Conservation (phyloP, 2,888 invertebrate genomes). For the Anaspis maculata region DNA sequence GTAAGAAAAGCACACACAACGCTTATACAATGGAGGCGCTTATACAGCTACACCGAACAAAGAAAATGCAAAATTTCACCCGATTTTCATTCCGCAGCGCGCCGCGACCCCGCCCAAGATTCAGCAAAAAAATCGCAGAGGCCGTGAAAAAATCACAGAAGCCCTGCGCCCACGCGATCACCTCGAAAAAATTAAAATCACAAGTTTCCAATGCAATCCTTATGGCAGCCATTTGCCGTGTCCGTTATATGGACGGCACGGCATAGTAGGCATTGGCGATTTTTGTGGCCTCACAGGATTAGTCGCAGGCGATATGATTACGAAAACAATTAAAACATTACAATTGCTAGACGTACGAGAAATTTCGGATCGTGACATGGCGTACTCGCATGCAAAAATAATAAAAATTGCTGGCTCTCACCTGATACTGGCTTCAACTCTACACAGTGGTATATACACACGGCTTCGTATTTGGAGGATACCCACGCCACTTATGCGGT, state of each 20-base stretch:
- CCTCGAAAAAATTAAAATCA: constrained; percentile 24
- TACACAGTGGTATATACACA: constrained; percentile 49
- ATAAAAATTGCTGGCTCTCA: constrained; percentile 52
- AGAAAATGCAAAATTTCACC: no score
- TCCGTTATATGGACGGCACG: constrained; percentile 43
- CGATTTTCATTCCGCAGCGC: no score
- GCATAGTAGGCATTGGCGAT: constrained; percentile 35
- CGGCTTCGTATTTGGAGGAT: constrained; percentile 53
- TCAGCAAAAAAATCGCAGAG: constrained; percentile 26
- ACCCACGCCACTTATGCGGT: constrained; percentile 58
- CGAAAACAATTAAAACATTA: no score
- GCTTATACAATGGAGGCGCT: no score
- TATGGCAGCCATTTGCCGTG: constrained; percentile 50
- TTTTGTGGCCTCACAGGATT: no score
- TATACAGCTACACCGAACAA: no score
- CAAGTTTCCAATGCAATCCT: constrained; percentile 43
- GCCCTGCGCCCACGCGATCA: constrained; percentile 7
- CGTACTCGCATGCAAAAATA: constrained; percentile 47
- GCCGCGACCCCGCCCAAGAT: no score
- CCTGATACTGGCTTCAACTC: constrained; percentile 50
- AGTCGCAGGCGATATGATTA: no score
- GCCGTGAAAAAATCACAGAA: constrained; percentile 27
- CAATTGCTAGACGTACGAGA: no score
- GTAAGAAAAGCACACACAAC: no score
- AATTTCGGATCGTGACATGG: no score